phyloP scores from a whole-genome alignment of 1,140 invertebrate genomes.

The Drosophila willistoni region DNA sequence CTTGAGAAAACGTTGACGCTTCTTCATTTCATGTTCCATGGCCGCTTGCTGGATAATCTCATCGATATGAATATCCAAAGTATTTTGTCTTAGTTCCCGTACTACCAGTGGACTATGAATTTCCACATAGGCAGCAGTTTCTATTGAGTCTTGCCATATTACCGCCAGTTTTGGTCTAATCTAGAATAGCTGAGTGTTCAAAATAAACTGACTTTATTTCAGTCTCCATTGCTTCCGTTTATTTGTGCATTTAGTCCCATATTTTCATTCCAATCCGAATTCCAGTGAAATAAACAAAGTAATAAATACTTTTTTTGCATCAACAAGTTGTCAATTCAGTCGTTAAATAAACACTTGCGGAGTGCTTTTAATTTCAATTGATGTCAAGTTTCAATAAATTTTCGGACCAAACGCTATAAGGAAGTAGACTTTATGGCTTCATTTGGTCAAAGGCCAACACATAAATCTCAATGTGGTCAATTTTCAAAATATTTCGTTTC shows the following conservation, averaged over 20 bases:
- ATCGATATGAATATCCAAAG: slow-evolving; percentile 19
- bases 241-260: neutral
- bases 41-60: slow-evolving; percentile 53
- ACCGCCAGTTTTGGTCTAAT: slow-evolving; percentile 26
- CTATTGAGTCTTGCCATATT: slow-evolving; percentile 27
- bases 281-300: slow-evolving; percentile 25
- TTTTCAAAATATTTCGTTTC: too few relatives aligned
- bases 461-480: slow-evolving; percentile 40
- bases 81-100: slow-evolving; percentile 15
- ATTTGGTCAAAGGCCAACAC: neutral
- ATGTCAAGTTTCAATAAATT: slow-evolving; percentile 42
- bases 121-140: slow-evolving; percentile 56
- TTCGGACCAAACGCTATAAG: neutral
- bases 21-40: slow-evolving; percentile 43
- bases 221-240: neutral
- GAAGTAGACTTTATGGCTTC: neutral
- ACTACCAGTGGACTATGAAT: slow-evolving; percentile 7
- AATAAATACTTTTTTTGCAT: slow-evolving; percentile 28
- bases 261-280: slow-evolving; percentile 10
- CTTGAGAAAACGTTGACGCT: slow-evolving; percentile 27
- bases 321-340: slow-evolving; percentile 56
- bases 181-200: slow-evolving; percentile 7
- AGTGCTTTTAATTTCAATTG: slow-evolving; percentile 44
- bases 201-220: slow-evolving; percentile 30
- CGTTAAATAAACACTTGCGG: neutral